Conservation (phyloP, 2,888 invertebrate species). For the Lasioglossum figueresi region DNA sequence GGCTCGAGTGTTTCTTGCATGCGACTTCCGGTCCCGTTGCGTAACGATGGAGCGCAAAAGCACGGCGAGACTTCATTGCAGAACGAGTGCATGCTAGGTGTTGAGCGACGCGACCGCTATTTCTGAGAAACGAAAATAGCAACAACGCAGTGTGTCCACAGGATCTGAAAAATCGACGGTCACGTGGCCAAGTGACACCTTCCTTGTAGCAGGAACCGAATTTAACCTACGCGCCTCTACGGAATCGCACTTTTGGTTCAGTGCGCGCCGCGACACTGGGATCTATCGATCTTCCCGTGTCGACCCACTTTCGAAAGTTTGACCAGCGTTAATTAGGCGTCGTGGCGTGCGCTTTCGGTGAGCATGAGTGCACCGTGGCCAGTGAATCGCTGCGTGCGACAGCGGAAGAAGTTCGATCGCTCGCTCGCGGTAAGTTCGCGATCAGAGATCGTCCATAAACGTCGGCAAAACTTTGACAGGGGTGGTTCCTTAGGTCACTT, state of each 20-base stretch:
- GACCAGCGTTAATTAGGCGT: background rate
- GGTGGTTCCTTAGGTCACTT: no score
- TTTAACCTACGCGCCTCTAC: conserved; percentile 67
- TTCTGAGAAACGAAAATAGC: conserved; percentile 46
- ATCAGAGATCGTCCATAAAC: background rate
- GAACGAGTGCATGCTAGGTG: conserved; percentile 21
- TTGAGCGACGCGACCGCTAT: conserved; percentile 41
- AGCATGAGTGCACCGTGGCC: conserved; percentile 89
- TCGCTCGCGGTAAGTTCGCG: conserved; percentile 71
- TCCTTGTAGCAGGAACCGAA: conserved; percentile 43
- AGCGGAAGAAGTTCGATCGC: conserved; percentile 80
- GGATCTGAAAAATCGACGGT: conserved; percentile 44
- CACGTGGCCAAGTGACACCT: conserved; percentile 43
- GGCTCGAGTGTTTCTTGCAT: background rate
- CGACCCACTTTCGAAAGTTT: no score
- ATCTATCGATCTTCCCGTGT: conserved; percentile 5
- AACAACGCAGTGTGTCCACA: conserved; percentile 6
- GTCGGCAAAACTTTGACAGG: background rate
- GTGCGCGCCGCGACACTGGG: background rate
- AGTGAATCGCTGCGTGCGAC: conserved; percentile 87
- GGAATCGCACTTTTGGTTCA: conserved; percentile 36
- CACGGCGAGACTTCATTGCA: conserved; percentile 3
- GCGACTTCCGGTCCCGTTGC: conserved; percentile 11
- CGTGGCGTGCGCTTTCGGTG: conserved; percentile 28
- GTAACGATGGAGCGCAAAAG: conserved; percentile 10